Evolutionary conservation across 2,888 invertebrate genomes (phyloP).

Genomic region (Fabriciana adippe): DNA sequence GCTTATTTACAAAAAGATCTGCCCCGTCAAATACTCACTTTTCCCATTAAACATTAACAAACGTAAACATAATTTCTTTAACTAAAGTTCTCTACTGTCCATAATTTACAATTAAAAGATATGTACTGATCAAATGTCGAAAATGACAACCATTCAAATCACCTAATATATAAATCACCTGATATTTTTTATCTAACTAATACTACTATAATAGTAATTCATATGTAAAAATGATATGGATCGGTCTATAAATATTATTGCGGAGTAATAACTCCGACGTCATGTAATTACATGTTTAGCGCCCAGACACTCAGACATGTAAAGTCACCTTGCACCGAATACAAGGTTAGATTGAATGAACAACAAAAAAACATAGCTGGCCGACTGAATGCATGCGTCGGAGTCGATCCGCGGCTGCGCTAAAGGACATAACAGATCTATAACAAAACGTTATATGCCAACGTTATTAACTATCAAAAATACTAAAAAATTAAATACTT

Average conservation of each 20-base stretch:
- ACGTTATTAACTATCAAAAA: slow-evolving; percentile 48
- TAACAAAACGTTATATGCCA: slow-evolving; percentile 46
- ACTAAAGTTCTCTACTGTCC: slow-evolving; percentile 54
- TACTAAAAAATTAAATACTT: slow-evolving; percentile 48
- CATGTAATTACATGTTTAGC: slow-evolving; percentile 77
- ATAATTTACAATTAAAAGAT: slow-evolving; percentile 53
- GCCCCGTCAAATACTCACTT: slow-evolving; percentile 55
- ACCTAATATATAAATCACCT: slow-evolving; percentile 42
- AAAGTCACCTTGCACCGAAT: slow-evolving; percentile 78
- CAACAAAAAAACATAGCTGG: slow-evolving; percentile 69
- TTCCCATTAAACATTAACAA: slow-evolving; percentile 63
- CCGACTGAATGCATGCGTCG: slow-evolving; percentile 62
- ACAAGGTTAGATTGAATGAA: slow-evolving; percentile 78
- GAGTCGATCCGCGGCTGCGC: slow-evolving; percentile 47
- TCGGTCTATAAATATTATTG: slow-evolving; percentile 66
- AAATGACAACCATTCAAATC: slow-evolving; percentile 39
- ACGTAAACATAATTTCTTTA: slow-evolving; percentile 60
- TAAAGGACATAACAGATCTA: slow-evolving; percentile 46
- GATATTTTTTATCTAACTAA: slow-evolving; percentile 52
- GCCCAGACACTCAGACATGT: slow-evolving; percentile 76
- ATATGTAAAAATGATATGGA: slow-evolving; percentile 75
- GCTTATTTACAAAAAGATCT: slow-evolving; percentile 52
- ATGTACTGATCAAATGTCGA: slow-evolving; percentile 47
- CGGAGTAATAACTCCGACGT: slow-evolving; percentile 68
- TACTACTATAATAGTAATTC: slow-evolving; percentile 53